Evolutionary conservation across 2,888 invertebrate species (phyloP), one percentile per base, ranked within the genome.

Genomic region (Dermolepida albohirtum): DNA sequence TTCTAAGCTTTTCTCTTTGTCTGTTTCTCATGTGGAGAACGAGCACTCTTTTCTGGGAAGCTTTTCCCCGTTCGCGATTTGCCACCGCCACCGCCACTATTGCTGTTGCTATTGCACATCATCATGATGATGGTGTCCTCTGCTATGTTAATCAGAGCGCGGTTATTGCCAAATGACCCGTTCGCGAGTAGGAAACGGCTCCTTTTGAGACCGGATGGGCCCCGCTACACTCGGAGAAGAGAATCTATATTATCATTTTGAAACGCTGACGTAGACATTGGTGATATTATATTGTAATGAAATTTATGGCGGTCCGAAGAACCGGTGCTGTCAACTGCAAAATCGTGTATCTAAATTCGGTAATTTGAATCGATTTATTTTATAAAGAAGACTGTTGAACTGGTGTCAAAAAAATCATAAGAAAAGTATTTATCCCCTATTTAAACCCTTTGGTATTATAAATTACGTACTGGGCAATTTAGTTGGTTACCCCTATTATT

Each of bases 111-210:
- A 10, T 34, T 34, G 8, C 34, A 5, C 34, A 34, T 34, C 34
- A 34, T 34, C 51, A 11, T 57, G 51, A 68, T 54, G 50, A 59
- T 52, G 14, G 57, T 49, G 49, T 47, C 47, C 47, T 47, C 64
- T 52, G 43, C 52, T 59, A 72, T 70, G 72, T 54, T 69, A 72
- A 72, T 72, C 70, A 70, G 70, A 64, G 70, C 71, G 63, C 17
- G 64, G 49, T 71, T 68, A 70, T 71, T 70, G 67, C 64, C 69
- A 70, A 72, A 69, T 69, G 72, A 69, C 69, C 67, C 68, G 52
- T 63, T 67, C 52, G 44, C 63, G 67, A 69, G 63, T 52, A 67
- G 70, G 72, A 69, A 72, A 62, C 63, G 63, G 66, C 44, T 67
- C 62, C 64, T 70, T 65, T 65, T 39, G 44, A 63, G 41, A 64